Conservation (phyloP, 2,797 vertebrate genomes). For the Gymnoscopelus braueri region DNA sequence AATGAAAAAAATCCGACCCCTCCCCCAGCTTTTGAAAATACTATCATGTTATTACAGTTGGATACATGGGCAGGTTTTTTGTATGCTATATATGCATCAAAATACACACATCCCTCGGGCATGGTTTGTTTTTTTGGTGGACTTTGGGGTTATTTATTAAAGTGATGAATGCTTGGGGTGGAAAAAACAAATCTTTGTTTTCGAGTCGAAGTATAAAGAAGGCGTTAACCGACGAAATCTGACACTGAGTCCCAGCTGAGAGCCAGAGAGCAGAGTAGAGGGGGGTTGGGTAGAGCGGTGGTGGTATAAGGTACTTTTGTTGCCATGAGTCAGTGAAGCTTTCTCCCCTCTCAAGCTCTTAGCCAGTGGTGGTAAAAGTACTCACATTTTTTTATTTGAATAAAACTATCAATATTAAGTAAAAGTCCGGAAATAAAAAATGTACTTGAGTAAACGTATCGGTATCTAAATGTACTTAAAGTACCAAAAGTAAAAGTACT, state of each 20-base stretch:
- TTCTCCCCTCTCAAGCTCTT: too few species aligned
- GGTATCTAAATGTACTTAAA: too few species aligned
- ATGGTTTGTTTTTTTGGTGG: neutral
- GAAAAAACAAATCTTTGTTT: constrained; percentile 47
- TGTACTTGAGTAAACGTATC: too few species aligned
- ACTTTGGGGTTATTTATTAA: constrained; percentile 4
- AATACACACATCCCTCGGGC: rapidly evolving
- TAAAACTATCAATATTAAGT: too few species aligned
- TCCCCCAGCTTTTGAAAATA: constrained; percentile 68
- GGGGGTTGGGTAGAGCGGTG: constrained; percentile 47
- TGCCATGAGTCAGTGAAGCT: too few species aligned
- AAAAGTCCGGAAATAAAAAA: too few species aligned
- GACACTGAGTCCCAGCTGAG: constrained; percentile 77
- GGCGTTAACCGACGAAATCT: constrained; percentile 72
- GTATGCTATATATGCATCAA: too few species aligned
- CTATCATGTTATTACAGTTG: neutral
- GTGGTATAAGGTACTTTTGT: neutral
- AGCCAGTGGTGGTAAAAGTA: too few species aligned
- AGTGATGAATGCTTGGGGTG: neutral
- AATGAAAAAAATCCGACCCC: constrained; percentile 37
- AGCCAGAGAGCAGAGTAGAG: constrained; percentile 22
- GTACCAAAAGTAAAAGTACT: too few species aligned
- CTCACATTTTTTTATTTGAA: too few species aligned
- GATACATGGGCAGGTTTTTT: neutral
- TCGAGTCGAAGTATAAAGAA: constrained; percentile 29